Evolutionary conservation across 2,888 invertebrate genomes (phyloP), one percentile per base, ranked within the genome.

Genomic region (Nasonia oneida): DNA sequence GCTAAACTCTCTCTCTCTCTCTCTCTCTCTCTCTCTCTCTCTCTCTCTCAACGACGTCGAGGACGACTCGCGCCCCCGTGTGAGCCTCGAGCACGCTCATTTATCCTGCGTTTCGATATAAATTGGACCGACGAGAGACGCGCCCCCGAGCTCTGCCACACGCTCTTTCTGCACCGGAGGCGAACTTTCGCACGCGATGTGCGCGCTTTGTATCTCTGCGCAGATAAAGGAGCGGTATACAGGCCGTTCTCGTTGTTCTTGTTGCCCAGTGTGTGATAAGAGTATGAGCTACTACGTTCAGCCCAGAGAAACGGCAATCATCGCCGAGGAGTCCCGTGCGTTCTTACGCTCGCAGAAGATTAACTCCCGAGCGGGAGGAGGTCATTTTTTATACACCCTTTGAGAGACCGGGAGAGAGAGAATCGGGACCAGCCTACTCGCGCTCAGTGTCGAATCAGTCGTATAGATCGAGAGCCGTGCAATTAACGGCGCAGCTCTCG

Each of bases 81-180:
- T 47, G 42, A 57, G 53, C 70, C 83, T 70, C 77, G 76, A 70
- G 82, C 75, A 39, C 39, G 37, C 53, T 76, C 82, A 70, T 82
- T 82, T 82, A 76, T 83, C 77, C 39, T 71, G 23, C 64, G 76
- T 64, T 77, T 77, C 83, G 70, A 83, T 83, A 89, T 90, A 91
- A 91, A 91, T 89, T 90, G 89, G 86, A 86, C 84, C 61, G 23
- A 14, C 23, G 39, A 39, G n/a, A 12, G 53, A 61, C 76, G 74
- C 74, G 64, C 71, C 83, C 42, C 81, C 67, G 81, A 87, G 88
- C 81, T 81, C 79, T 83, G 78, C 53, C 3, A 23, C n/a, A 8
- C 57, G 1, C n/a, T n/a, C 57, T 61, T 29, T 29, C 57, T 8
- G 8, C 6, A 47, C n/a, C 57, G 75, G 87, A 86, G 87, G 81